These are phyloP conservation scores for Papilio helenus DNA, from an alignment of 1,140 invertebrate species.

Conservation along the genomic window DNA sequence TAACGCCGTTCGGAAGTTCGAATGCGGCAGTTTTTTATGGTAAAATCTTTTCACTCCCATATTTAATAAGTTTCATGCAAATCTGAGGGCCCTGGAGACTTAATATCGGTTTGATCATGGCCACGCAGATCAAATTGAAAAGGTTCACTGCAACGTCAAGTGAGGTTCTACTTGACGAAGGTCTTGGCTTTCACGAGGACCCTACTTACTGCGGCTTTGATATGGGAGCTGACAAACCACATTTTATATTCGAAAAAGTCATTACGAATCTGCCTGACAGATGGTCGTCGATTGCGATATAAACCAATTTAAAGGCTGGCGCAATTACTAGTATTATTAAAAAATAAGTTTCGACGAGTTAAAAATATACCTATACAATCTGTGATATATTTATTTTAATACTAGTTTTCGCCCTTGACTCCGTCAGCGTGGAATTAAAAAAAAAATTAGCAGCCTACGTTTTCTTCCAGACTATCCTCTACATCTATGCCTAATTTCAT, in stretches of 20 bases:
- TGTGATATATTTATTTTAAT: too few species aligned
- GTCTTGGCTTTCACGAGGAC: conserved; percentile 67
- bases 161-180: conserved; percentile 73
- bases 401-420: too few species aligned
- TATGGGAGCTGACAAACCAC: conserved; percentile 63
- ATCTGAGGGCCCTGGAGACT: conserved; percentile 67
- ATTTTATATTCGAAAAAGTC: conserved; percentile 58
- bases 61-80: conserved; percentile 80
- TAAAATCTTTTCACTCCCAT: conserved; percentile 59
- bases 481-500: too few species aligned
- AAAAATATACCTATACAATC: background rate
- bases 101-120: conserved; percentile 73
- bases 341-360: background rate
- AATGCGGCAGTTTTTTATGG: conserved; percentile 32
- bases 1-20: conserved; percentile 38
- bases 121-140: conserved; percentile 74
- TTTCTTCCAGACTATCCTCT: too few species aligned
- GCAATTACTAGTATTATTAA: background rate
- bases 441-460: too few species aligned
- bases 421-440: too few species aligned
- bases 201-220: conserved; percentile 64
- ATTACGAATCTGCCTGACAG: conserved; percentile 45
- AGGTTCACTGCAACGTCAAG: conserved; percentile 69
- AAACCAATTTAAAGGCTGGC: background rate
- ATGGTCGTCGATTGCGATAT: conserved; percentile 28